These are phyloP conservation scores for Elgaria multicarinata DNA, from an alignment of 2,113 vertebrate genomes.

Conservation along the genomic window DNA sequence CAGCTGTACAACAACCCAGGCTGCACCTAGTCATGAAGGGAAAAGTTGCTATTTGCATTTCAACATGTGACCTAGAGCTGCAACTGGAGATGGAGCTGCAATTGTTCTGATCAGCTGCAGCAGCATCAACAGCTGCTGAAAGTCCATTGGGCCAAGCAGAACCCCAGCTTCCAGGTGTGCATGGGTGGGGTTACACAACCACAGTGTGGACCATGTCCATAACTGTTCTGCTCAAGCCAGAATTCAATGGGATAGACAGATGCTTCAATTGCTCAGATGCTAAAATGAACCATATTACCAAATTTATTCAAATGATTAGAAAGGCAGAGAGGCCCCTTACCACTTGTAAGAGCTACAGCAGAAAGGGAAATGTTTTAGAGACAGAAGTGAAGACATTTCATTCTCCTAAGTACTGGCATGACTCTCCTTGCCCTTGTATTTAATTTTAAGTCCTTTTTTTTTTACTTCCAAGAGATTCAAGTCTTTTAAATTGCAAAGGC, in stretches of 20 bases:
- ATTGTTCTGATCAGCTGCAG: neutral
- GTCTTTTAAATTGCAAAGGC: constrained; percentile 53
- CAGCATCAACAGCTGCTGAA: neutral
- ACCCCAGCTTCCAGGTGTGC: neutral
- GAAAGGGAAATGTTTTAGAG: neutral
- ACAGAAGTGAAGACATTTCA: neutral
- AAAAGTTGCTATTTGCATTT: neutral
- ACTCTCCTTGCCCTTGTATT: neutral
- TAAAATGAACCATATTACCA: constrained; percentile 23
- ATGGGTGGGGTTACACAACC: no score
- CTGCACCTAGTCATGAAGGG: neutral
- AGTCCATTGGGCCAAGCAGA: no score
- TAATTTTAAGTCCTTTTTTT: constrained; percentile 44
- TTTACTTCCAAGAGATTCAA: constrained; percentile 49
- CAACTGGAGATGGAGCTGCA: neutral
- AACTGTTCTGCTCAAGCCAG: constrained; percentile 11
- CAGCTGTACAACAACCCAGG: neutral
- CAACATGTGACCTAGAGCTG: neutral
- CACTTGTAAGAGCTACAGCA: neutral
- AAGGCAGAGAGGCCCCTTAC: constrained; percentile 15
- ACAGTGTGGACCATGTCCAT: neutral
- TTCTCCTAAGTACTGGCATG: neutral
- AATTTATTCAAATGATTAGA: constrained; percentile 37
- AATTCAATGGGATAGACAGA: constrained; percentile 28
- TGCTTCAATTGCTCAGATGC: constrained; percentile 29